Percentiles rank a stretch among this genome's conserved stretches.
phyloP scores from a whole-genome alignment of 2,113 vertebrate species.

The Chaenogobius annularis region DNA sequence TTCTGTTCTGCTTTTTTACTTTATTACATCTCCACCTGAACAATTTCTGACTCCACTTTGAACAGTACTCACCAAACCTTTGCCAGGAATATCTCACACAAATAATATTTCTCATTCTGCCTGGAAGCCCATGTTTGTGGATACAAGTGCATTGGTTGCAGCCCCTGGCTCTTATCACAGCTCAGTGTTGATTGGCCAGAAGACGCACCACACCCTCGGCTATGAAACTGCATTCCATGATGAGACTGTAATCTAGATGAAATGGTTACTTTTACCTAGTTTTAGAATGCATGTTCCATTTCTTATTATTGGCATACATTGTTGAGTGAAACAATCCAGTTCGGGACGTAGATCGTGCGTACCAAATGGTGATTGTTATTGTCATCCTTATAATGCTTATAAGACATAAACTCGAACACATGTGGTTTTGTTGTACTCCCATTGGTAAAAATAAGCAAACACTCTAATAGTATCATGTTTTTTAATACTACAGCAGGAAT shows the following conservation, averaged over 20 bases:
- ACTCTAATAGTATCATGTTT: too few species aligned
- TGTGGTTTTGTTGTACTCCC: not conserved
- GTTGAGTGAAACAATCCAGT: not conserved
- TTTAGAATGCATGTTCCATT: not conserved
- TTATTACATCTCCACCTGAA: not conserved
- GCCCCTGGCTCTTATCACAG: slow-evolving; percentile 67
- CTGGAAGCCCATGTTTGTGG: slow-evolving; percentile 49
- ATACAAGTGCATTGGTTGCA: slow-evolving; percentile 21
- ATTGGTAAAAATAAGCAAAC: not conserved
- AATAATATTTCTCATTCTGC: slow-evolving; percentile 47
- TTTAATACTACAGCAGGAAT: too few species aligned
- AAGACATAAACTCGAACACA: not conserved
- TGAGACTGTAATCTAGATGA: slow-evolving; percentile 40
- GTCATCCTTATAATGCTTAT: not conserved
- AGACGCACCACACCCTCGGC: slow-evolving; percentile 56
- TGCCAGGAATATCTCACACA: slow-evolving; percentile 63
- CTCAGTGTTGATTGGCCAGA: slow-evolving; percentile 59
- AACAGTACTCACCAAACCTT: slow-evolving; percentile 24
- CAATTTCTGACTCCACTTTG: not conserved
- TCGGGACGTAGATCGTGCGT: not conserved
- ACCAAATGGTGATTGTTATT: not conserved
- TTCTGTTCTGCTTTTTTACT: slow-evolving; percentile 6
- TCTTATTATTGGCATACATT: not conserved
- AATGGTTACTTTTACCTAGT: slow-evolving; percentile 11
- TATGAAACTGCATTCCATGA: slow-evolving; percentile 49